Percentiles rank a stretch among this genome's conserved stretches.
These are phyloP conservation scores for Myripristis jacobus DNA, from an alignment of 2,797 vertebrate genomes.

Conservation along the genomic window DNA sequence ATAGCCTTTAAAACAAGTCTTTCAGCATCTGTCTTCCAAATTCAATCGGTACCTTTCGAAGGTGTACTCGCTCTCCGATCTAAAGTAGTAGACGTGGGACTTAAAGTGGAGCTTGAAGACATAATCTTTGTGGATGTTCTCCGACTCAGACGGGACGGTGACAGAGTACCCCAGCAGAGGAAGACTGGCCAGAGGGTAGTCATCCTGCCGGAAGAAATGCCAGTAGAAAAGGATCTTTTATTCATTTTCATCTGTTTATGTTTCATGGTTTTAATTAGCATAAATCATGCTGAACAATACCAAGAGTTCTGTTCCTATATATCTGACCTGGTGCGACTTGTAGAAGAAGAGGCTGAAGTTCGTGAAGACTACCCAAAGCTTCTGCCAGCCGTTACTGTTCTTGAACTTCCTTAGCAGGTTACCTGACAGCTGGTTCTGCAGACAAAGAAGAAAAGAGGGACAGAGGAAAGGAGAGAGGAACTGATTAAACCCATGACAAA, in stretches of 20 bases:
- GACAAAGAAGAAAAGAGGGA: conserved; percentile 11
- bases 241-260: background rate
- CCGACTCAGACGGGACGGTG: conserved; percentile 91
- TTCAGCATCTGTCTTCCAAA: too few relatives aligned
- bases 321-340: conserved; percentile 93
- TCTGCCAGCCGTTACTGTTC: conserved; percentile 99
- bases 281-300: too few relatives aligned
- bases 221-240: background rate
- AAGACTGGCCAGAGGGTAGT: conserved; percentile 95
- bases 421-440: conserved; percentile 95
- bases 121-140: conserved; percentile 97
- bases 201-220: conserved; percentile 83
- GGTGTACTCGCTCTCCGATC: conserved; percentile 96
- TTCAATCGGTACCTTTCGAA: conserved; percentile 89
- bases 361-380: conserved; percentile 99
- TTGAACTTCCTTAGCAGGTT: conserved; percentile 98
- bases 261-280: too few relatives aligned
- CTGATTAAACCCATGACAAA: background rate
- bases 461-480: background rate
- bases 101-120: conserved; percentile 99
- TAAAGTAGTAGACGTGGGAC: conserved; percentile 98
- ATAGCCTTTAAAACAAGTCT: too few relatives aligned
- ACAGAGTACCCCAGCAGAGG: conserved; percentile 95
- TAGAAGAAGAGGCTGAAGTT: conserved; percentile 99
- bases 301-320: too few relatives aligned